Percentiles rank a stretch among this genome's conserved stretches.
These are phyloP conservation scores for Hemichromis elongatus DNA, from an alignment of 2,113 vertebrate species.

Conservation along the genomic window DNA sequence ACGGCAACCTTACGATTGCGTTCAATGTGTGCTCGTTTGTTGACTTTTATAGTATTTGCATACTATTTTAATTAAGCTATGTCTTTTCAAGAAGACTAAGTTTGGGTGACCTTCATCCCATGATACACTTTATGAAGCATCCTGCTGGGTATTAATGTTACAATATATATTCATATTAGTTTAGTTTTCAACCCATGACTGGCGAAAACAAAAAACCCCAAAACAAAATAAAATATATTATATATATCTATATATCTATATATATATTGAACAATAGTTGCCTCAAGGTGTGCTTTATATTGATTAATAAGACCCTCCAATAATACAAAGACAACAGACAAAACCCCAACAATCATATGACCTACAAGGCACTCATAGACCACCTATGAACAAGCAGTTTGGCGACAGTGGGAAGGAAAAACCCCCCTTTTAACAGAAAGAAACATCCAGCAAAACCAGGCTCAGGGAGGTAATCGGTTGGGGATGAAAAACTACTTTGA, in stretches of 20 bases:
- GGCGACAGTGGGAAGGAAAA: background rate
- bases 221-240: no score
- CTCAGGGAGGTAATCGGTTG: background rate
- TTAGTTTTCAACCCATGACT: background rate
- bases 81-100: background rate
- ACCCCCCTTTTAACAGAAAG: background rate
- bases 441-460: background rate
- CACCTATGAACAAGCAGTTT: background rate
- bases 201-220: no score
- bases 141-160: background rate
- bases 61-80: background rate
- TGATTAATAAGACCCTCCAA: background rate
- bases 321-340: background rate
- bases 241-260: no score
- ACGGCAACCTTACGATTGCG: rapidly evolving
- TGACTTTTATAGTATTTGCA: rapidly evolving
- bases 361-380: background rate
- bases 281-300: background rate
- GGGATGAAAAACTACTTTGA: background rate
- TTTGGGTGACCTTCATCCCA: background rate
- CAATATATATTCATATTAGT: background rate
- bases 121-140: background rate
- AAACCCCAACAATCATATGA: background rate
- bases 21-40: background rate
- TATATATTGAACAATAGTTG: background rate